Base-by-base conservation (phyloP, 2,113 vertebrate species). In the Reinhardtius hippoglossoides region DNA sequence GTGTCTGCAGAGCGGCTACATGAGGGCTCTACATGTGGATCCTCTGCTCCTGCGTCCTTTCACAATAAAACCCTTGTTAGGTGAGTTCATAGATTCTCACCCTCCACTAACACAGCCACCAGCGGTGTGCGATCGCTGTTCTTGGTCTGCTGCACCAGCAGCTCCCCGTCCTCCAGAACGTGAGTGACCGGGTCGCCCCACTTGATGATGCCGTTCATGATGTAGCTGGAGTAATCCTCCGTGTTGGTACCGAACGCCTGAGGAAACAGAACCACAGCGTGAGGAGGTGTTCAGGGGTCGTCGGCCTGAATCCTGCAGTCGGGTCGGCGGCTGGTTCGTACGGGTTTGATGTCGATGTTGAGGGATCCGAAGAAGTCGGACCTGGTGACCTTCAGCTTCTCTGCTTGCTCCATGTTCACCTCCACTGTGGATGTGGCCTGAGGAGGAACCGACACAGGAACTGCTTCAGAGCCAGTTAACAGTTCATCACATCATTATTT, bases 121-220 rank as follows among this genome's bases (percentile, higher is more conserved):
- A 99, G 85, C 0, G 98, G 98, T 0, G 98, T 99, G n/a, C 97
- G 97, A 70, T 99, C 98, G 0, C 98, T 99, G 94, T 99, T 99
- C 90, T 99, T 98, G 15, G 97, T 97, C 82, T 99, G 98, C 73
- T 99, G 97, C 0, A 99, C 97, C 61, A 99, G 95, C 82, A 99
- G 94, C 85, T 98, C 97, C n/a, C 98, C 98, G 2, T 98, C 97
- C 37, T 97, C 98, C 84, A 99, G 84, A 1, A 99, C 96, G 9
- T 95, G 95, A 5, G 96, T 97, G 10, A 99, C 97, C 0, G 97
- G 96, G 82, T 99, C 98, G 1, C 98, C 98, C 98, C 98, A 99
- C 71, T 98, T 98, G 77, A 99, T 98, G 86, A 99, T 99, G 8
- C 98, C 97, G 4, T 99, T 99, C 98, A 99, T 99, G 88, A 99